phyloP scores from a whole-genome alignment of 2,888 invertebrate genomes.

The Abscondita cerata region DNA sequence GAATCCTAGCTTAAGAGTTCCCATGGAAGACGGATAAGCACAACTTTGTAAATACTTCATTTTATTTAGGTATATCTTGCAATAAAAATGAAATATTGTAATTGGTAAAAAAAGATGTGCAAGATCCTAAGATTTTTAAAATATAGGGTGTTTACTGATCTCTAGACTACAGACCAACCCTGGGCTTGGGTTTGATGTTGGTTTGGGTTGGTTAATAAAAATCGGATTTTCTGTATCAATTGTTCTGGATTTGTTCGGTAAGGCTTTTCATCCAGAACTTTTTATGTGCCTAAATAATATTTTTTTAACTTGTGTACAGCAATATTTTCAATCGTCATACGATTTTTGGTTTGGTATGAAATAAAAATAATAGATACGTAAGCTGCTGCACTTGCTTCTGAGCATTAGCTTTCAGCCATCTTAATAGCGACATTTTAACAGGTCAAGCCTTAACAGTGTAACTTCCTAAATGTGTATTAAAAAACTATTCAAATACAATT shows the following conservation, averaged over 20 bases:
- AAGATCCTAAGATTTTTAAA: constrained; percentile 5
- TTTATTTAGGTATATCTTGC: background rate
- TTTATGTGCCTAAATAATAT: background rate
- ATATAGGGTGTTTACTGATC: constrained; percentile 10
- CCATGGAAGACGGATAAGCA: constrained; percentile 19
- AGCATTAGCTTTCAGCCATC: constrained; percentile 20
- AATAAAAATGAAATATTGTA: constrained; percentile 3
- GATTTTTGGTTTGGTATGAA: background rate
- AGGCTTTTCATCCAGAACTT: background rate
- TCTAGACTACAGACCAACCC: constrained; percentile 35
- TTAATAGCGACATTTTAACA: constrained; percentile 15
- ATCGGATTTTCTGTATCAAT: background rate
- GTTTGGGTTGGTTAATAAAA: constrained; percentile 19
- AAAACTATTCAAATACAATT: constrained; percentile 1
- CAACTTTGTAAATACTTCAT: constrained; percentile 10
- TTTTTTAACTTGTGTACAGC: background rate
- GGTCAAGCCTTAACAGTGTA: constrained; percentile 26
- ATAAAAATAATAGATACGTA: constrained; percentile 11
- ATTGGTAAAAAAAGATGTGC: constrained; percentile 16
- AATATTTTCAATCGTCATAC: background rate
- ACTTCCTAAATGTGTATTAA: constrained; percentile 13
- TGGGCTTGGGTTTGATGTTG: constrained; percentile 30
- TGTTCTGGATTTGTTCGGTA: background rate
- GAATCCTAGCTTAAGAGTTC: constrained; percentile 40
- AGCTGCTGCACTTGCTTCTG: constrained; percentile 19